Percentiles rank a stretch among this genome's conserved stretches.
These are phyloP conservation scores for Cylloceria caligata DNA, from an alignment of 2,888 invertebrate species.

Conservation along the genomic window DNA sequence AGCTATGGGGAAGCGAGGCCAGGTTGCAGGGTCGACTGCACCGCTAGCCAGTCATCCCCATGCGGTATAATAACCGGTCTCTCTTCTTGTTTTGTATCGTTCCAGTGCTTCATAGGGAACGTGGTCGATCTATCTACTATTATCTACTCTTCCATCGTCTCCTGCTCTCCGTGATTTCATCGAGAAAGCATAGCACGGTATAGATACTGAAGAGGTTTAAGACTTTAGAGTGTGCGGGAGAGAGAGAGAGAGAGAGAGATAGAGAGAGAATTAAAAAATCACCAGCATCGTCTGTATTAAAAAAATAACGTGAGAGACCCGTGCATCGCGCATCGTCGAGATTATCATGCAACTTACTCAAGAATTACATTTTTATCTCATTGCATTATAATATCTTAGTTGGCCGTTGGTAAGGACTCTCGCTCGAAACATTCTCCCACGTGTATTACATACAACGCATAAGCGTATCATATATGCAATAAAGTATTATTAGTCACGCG, in stretches of 20 bases:
- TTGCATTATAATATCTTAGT: conserved; percentile 38
- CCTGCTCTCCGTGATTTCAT: not conserved
- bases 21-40: conserved; percentile 68
- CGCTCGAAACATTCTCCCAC: conserved; percentile 53
- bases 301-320: conserved; percentile 33
- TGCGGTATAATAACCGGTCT: conserved; percentile 68
- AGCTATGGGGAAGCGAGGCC: conserved; percentile 44
- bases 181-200: conserved; percentile 5
- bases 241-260: not conserved
- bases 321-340: conserved; percentile 20
- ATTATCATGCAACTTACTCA: conserved; percentile 33
- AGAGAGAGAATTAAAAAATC: not conserved
- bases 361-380: conserved; percentile 40
- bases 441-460: conserved; percentile 33
- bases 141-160: conserved; percentile 16
- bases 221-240: not conserved
- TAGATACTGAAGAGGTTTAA: not conserved
- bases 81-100: conserved; percentile 57
- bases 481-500: conserved; percentile 54
- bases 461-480: conserved; percentile 35
- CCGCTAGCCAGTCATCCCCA: conserved; percentile 69
- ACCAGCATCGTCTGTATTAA: not conserved
- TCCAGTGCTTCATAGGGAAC: conserved; percentile 66
- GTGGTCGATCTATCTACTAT: conserved; percentile 55
- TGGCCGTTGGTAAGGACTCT: conserved; percentile 51